Evolutionary conservation across 2,113 vertebrate genomes (phyloP).

Genomic region (Myiagra hebetior): DNA sequence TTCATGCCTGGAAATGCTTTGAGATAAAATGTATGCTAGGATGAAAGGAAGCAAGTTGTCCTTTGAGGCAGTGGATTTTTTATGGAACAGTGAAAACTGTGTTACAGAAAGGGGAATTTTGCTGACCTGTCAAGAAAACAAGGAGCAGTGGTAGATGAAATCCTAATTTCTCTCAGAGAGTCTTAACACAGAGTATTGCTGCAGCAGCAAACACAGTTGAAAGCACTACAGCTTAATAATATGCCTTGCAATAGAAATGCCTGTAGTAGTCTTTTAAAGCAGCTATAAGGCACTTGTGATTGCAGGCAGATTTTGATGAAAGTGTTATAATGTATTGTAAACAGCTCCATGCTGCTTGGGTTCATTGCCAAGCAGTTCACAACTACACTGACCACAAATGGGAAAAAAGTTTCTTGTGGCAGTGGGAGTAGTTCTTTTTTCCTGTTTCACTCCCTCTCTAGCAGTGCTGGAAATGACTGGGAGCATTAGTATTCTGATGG

Average conservation of each 20-base stretch:
- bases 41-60: not conserved
- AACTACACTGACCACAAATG: not conserved
- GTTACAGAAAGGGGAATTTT: not conserved
- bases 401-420: not conserved
- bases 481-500: constrained; percentile 57
- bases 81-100: not conserved
- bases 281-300: not conserved
- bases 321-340: not conserved
- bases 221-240: not conserved
- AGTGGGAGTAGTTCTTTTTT: not conserved
- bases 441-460: not conserved
- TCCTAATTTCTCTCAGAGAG: not conserved
- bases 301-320: not conserved
- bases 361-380: not conserved
- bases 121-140: not conserved
- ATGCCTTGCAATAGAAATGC: not conserved
- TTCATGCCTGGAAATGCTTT: not conserved
- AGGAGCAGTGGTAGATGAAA: not conserved
- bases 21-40: not conserved
- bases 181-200: not conserved
- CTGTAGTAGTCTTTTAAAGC: not conserved
- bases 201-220: not conserved
- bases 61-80: not conserved
- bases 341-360: not conserved
- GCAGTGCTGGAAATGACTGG: not conserved